phyloP scores from a whole-genome alignment of 2,888 invertebrate genomes.

The Epinotia ramella region DNA sequence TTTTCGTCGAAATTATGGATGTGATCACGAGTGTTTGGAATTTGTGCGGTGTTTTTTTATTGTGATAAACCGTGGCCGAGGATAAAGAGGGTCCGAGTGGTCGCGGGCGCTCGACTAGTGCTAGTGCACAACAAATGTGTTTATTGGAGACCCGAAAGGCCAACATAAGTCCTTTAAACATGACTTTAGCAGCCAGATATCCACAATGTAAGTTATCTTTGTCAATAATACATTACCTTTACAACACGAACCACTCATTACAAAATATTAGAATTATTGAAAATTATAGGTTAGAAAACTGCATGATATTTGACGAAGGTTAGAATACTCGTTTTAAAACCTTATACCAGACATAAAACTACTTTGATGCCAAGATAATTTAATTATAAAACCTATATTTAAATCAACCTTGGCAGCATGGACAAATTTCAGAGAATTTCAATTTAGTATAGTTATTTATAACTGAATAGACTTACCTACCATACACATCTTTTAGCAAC shows the following conservation, averaged over 20 bases:
- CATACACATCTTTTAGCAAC: background rate
- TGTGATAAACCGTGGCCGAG: slow-evolving; percentile 67
- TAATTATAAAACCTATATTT: slow-evolving; percentile 23
- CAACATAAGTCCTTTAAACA: slow-evolving; percentile 65
- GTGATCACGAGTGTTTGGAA: slow-evolving; percentile 43
- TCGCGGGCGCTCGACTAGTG: slow-evolving; percentile 54
- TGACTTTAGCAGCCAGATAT: slow-evolving; percentile 76
- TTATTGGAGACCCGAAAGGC: slow-evolving; percentile 65
- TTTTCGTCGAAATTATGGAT: slow-evolving; percentile 41
- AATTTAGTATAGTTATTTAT: slow-evolving; percentile 20
- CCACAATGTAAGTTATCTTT: slow-evolving; percentile 71
- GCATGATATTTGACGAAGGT: background rate
- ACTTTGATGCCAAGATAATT: background rate
- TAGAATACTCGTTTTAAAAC: background rate
- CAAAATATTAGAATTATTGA: background rate
- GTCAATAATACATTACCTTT: slow-evolving; percentile 15
- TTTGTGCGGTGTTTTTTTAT: slow-evolving; percentile 49
- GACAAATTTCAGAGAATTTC: slow-evolving; percentile 23
- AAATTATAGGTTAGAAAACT: slow-evolving; percentile 22
- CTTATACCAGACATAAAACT: background rate
- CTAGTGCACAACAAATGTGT: slow-evolving; percentile 67
- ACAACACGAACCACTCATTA: background rate
- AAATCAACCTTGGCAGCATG: slow-evolving; percentile 13
- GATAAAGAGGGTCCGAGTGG: slow-evolving; percentile 56
- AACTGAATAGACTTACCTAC: background rate